Conservation (phyloP, 2,888 invertebrate genomes). For the Limenitis camilla region DNA sequence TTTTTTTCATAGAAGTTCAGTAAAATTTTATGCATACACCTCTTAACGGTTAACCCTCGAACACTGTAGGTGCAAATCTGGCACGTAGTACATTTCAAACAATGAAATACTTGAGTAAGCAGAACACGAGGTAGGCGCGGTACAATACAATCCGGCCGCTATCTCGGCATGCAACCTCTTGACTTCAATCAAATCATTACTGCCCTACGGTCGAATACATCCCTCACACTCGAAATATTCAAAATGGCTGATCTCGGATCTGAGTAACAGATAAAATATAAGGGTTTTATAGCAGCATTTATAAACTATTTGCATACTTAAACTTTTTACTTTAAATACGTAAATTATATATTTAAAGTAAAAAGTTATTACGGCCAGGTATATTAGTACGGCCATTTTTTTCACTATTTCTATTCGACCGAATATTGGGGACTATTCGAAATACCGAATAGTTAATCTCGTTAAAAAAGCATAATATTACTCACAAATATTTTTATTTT, state of each 20-base stretch:
- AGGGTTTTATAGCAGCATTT: background rate
- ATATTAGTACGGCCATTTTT: too few species aligned
- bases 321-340: too few species aligned
- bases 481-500: too few species aligned
- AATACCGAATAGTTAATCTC: too few species aligned
- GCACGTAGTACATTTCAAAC: slow-evolving; percentile 48
- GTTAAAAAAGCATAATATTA: too few species aligned
- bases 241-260: slow-evolving; percentile 63
- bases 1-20: background rate
- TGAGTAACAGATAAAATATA: slow-evolving; percentile 55
- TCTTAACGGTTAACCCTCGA: slow-evolving; percentile 60
- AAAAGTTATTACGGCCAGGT: too few species aligned
- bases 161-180: slow-evolving; percentile 71
- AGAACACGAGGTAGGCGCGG: slow-evolving; percentile 42
- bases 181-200: slow-evolving; percentile 74
- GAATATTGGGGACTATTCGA: too few species aligned
- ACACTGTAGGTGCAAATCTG: slow-evolving; percentile 59
- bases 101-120: slow-evolving; percentile 50
- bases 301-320: too few species aligned
- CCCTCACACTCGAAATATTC: slow-evolving; percentile 62
- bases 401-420: too few species aligned
- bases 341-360: too few species aligned
- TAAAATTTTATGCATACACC: slow-evolving; percentile 24
- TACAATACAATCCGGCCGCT: slow-evolving; percentile 52
- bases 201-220: slow-evolving; percentile 68